Evolutionary conservation across 1,140 invertebrate species (phyloP).

Genomic region (Heliconius hermathena): DNA sequence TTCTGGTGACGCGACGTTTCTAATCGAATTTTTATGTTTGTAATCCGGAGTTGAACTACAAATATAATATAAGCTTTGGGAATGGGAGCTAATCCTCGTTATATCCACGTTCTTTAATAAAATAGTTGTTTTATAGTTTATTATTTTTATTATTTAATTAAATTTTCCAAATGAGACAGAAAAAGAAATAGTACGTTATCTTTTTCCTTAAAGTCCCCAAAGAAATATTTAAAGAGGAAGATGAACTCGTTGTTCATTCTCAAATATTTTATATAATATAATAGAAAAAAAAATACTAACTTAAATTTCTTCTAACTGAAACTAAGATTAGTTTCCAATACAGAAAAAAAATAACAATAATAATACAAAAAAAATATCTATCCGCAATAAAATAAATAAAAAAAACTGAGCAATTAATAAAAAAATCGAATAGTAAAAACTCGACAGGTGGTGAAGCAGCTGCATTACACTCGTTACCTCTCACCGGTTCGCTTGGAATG

Average conservation of each 20-base stretch:
- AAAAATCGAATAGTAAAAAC: slow-evolving; percentile 15
- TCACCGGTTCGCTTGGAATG: slow-evolving; percentile 31
- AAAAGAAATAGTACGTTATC: too few species aligned
- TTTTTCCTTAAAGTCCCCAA: too few species aligned
- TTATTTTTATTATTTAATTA: too few species aligned
- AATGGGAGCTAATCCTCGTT: neutral
- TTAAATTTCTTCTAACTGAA: too few species aligned
- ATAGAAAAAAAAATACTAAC: too few species aligned
- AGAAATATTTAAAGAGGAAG: too few species aligned
- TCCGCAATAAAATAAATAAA: neutral
- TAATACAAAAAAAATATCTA: too few species aligned
- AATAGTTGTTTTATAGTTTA: too few species aligned
- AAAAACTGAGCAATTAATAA: neutral
- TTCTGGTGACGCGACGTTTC: slow-evolving; percentile 20
- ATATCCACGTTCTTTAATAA: neutral
- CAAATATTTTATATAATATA: neutral
- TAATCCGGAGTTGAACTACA: slow-evolving; percentile 23
- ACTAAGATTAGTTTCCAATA: too few species aligned
- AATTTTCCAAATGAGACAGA: too few species aligned
- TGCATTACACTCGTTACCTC: slow-evolving; percentile 26
- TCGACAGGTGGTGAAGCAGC: slow-evolving; percentile 34
- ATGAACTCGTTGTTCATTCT: too few species aligned
- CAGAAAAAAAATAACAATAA: too few species aligned
- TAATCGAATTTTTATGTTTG: slow-evolving; percentile 24
- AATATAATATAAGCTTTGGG: neutral